These are phyloP conservation scores for Chamaea fasciata DNA, from an alignment of 2,113 vertebrate genomes.

Conservation along the genomic window DNA sequence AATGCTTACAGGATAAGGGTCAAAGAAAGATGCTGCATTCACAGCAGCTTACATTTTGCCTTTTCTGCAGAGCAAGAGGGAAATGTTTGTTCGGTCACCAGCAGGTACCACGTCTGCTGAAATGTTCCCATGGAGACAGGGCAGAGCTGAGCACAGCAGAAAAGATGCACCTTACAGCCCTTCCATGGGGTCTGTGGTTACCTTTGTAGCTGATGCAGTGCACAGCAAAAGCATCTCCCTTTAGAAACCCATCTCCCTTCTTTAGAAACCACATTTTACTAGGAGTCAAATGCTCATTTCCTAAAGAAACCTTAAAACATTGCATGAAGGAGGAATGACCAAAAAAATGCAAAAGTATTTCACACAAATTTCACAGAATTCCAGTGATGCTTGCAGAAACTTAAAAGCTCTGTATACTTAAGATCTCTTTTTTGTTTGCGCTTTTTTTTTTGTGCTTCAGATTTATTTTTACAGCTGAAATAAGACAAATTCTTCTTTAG, in stretches of 20 bases:
- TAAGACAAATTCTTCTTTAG: background rate
- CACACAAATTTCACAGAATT: background rate
- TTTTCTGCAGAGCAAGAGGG: background rate
- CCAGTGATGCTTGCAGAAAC: background rate
- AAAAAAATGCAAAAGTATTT: background rate
- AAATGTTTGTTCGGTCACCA: background rate
- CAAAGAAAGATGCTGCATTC: background rate
- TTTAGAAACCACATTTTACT: background rate
- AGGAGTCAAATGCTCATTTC: background rate
- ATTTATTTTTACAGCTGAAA: background rate
- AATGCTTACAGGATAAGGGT: background rate
- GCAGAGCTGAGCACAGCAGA: background rate
- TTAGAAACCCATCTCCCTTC: background rate
- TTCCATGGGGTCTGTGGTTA: background rate
- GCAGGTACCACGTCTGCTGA: background rate
- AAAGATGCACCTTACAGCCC: background rate
- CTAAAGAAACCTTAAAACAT: background rate
- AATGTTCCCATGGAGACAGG: slow-evolving; percentile 66
- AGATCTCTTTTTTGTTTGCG: background rate
- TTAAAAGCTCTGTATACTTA: background rate
- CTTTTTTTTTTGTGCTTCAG: background rate
- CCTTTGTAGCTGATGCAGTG: rapidly evolving
- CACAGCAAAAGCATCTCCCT: background rate
- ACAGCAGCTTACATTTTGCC: background rate
- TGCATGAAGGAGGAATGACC: background rate